Evolutionary conservation across 2,797 vertebrate species (phyloP), one percentile per base, ranked within the genome.

Genomic region (Martes flavigula): DNA sequence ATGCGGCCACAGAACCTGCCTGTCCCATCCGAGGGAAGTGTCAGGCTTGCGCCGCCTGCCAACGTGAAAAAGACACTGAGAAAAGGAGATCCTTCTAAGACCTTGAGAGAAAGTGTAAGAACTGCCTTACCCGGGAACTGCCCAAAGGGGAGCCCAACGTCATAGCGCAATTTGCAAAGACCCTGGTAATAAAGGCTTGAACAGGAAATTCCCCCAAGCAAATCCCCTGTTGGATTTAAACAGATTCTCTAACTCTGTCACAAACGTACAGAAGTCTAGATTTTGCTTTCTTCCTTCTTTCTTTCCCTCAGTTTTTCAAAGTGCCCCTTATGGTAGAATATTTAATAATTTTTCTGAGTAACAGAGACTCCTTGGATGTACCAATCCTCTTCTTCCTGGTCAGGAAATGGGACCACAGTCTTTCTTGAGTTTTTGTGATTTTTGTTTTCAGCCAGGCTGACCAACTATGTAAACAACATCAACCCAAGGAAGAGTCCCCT

Each of bases 131-230:
- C 25, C 1, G 7, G 97, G 88, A 95, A n/a, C 91, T 81, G 79
- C 97, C 70, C 94, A 30, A 43, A 58, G 79, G 81, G 96, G 94
- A 97, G 77, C 87, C 91, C 21, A 3, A 51, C 25, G 21, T 88
- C 90, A n/a, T 2, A 58, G 84, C 25, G 15, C 97, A 40, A 0
- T 60, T 94, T 97, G 97, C 97, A 98, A 73, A 92, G 98, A 98
- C 96, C 94, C 93, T 58, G 97, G 96, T 96, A 96, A 95, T 85
- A 97, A 97, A 98, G 95, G 94, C 95, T 97, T 96, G 97, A 68
- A 93, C 83, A 72, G 98, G 96, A 95, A 97, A 97, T 97, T 82
- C 90, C 98, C 98, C 97, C 92, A 97, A 97, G 98, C 97, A 98
- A 96, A 96, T 97, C 96, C 90, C 97, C 77, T 17, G 94, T 86